A percentile compares a stretch with the other conserved stretches of the same genome.
These are phyloP conservation scores for Trachelipus rathkii DNA, from an alignment of 1,140 invertebrate genomes.

Conservation along the genomic window DNA sequence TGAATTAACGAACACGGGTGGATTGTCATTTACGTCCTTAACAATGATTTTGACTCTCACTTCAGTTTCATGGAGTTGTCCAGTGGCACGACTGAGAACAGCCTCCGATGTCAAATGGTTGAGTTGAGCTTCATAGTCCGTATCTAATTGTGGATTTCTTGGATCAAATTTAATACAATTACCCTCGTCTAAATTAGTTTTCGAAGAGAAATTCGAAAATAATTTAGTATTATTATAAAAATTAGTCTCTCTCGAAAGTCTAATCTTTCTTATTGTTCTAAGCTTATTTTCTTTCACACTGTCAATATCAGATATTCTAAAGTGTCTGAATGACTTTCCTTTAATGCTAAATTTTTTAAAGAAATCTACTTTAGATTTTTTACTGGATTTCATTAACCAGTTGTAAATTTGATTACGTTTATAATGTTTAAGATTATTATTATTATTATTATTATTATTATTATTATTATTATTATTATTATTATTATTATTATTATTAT, in stretches of 20 bases:
- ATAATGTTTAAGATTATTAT: too few species aligned
- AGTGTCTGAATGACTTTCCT: too few species aligned
- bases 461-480: too few species aligned
- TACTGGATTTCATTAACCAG: too few species aligned
- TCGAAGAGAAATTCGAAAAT: not conserved
- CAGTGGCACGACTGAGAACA: not conserved
- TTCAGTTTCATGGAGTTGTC: not conserved
- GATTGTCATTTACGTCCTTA: constrained; percentile 31
- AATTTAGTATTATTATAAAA: not conserved
- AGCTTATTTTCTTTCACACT: not conserved
- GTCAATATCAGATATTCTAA: too few species aligned
- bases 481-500: too few species aligned
- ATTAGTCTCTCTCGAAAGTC: not conserved
- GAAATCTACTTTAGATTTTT: too few species aligned
- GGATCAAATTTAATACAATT: constrained; percentile 6
- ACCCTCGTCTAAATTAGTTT: not conserved
- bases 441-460: too few species aligned
- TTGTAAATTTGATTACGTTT: too few species aligned
- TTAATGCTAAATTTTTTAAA: too few species aligned
- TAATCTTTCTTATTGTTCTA: not conserved
- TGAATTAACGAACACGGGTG: constrained; percentile 14
- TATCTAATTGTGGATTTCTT: not conserved
- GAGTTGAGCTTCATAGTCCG: not conserved
- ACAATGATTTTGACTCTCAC: constrained; percentile 22
- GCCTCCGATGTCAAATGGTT: not conserved